Evolutionary conservation across 30 jellyfish, hydroid and myxozoan species (phyloP).

Genomic region (Aurelia sp.): DNA sequence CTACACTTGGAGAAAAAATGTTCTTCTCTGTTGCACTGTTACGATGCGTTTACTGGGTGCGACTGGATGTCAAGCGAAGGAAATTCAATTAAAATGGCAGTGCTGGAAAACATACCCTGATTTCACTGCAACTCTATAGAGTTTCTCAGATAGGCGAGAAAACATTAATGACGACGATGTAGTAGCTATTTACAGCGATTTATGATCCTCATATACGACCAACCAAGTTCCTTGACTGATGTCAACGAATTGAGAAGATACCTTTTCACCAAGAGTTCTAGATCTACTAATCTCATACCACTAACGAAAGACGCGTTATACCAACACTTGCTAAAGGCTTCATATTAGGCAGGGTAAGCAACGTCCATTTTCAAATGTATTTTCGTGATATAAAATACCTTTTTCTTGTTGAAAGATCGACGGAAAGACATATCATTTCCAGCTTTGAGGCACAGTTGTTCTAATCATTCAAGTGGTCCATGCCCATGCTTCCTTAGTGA

Average conservation of each 20-base stretch:
- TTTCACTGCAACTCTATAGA: neutral
- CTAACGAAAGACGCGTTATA: no score
- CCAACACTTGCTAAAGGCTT: no score
- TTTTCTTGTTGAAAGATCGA: neutral
- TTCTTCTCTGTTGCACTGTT: constrained; percentile 7
- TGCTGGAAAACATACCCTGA: constrained; percentile 47
- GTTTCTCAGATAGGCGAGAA: constrained; percentile 20
- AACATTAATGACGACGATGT: constrained; percentile 6
- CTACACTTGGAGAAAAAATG: constrained; percentile 16
- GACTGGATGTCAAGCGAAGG: constrained; percentile 34
- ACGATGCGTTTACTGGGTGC: neutral
- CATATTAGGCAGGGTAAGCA: no score
- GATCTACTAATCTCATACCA: no score
- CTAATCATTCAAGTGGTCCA: no score
- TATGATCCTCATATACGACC: constrained; percentile 47
- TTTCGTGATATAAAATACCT: neutral
- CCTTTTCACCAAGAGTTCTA: neutral
- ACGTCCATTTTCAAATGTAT: no score
- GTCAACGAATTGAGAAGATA: constrained; percentile 40
- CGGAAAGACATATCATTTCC: neutral
- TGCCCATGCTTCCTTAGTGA: no score
- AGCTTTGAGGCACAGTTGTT: neutral
- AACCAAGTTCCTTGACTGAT: constrained; percentile 13
- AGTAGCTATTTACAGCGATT: constrained; percentile 21
- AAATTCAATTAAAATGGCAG: constrained; percentile 31